Conservation (phyloP, 2,888 invertebrate genomes). For the Harpagoxenus sublaevis region DNA sequence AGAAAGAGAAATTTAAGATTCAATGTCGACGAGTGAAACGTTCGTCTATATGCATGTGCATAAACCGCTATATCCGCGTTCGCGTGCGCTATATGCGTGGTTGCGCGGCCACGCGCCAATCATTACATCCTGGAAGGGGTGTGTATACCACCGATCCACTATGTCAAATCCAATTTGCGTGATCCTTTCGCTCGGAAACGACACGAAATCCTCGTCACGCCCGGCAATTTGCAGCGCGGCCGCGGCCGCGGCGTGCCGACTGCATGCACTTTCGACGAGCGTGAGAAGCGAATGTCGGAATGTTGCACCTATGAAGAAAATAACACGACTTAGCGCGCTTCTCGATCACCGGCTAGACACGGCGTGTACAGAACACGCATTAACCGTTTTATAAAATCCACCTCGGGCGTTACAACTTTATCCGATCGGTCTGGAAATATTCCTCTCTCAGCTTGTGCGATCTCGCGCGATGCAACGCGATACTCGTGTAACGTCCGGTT, state of each 20-base stretch:
- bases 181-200: constrained; percentile 61
- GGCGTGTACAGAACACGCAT: constrained; percentile 6
- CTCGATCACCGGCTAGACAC: constrained; percentile 42
- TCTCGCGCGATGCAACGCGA: not conserved
- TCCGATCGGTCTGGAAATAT: constrained; percentile 22
- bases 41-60: not conserved
- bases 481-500: constrained; percentile 34
- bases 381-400: constrained; percentile 45
- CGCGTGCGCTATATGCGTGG: constrained; percentile 17
- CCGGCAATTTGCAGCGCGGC: constrained; percentile 56
- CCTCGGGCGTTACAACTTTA: constrained; percentile 38
- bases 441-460: not conserved
- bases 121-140: constrained; percentile 51
- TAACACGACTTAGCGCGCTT: constrained; percentile 48
- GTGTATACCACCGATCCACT: constrained; percentile 61
- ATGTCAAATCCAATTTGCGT: constrained; percentile 73
- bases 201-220: constrained; percentile 46
- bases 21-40: not conserved
- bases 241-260: constrained; percentile 14
- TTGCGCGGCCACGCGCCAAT: constrained; percentile 63
- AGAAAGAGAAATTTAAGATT: not conserved
- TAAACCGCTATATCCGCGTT: not conserved
- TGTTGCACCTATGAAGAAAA: constrained; percentile 53
- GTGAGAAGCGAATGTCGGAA: constrained; percentile 55
- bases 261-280: constrained; percentile 54